A percentile compares a stretch with the other conserved stretches of the same genome.
Evolutionary conservation across 2,888 invertebrate species (phyloP).

Genomic region (Elegia similella): DNA sequence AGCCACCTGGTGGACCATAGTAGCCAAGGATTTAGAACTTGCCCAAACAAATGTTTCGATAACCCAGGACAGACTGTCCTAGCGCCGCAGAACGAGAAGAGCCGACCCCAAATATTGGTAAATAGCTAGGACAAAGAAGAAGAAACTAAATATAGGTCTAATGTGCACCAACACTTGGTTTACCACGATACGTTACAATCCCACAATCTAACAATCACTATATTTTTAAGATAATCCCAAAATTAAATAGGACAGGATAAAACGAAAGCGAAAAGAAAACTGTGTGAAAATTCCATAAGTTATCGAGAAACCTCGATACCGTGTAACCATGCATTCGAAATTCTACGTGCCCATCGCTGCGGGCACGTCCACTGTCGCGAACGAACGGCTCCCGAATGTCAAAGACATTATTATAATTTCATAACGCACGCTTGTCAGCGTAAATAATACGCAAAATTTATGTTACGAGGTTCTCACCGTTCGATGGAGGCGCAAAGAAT

Average conservation of each 20-base stretch:
- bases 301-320: slow-evolving; percentile 22
- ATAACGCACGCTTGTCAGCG: slow-evolving; percentile 77
- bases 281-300: slow-evolving; percentile 20
- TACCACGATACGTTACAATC: too few species aligned
- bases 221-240: background rate
- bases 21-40: too few species aligned
- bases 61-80: too few species aligned
- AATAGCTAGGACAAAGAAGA: too few species aligned
- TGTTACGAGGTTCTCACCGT: slow-evolving; percentile 81
- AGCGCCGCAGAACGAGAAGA: too few species aligned
- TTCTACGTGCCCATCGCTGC: slow-evolving; percentile 42
- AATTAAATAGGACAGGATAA: slow-evolving; percentile 19
- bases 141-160: too few species aligned
- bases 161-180: too few species aligned
- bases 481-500: slow-evolving; percentile 64
- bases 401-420: slow-evolving; percentile 77
- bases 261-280: slow-evolving; percentile 16
- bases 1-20: too few species aligned
- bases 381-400: slow-evolving; percentile 56
- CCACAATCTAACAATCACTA: too few species aligned
- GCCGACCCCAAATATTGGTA: too few species aligned
- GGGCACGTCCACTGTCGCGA: slow-evolving; percentile 59
- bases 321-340: slow-evolving; percentile 36
- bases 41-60: too few species aligned
- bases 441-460: slow-evolving; percentile 82